Base-by-base conservation (phyloP, 2,113 vertebrate species). In the Podarcis raffonei region DNA sequence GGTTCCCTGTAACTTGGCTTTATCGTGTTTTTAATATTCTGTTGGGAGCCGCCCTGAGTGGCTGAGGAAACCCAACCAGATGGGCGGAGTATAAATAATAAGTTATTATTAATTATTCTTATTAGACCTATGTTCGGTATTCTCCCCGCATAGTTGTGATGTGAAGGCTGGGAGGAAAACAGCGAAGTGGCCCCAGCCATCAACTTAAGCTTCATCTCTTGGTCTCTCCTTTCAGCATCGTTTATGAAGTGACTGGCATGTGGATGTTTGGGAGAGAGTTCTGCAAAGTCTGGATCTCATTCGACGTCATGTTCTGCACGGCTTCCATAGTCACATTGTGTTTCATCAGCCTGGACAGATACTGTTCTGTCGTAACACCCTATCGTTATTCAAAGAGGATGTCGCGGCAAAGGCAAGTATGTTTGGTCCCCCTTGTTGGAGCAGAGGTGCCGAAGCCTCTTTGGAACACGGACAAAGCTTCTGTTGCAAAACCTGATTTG, bases 281-380 rank as follows among this genome's bases (percentile, higher is more conserved):
- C 95, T 97, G 96, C 93, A 97, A 97, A 59, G 95, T 97, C 83
- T 97, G 96, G 96, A 97, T 97, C 92, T 97, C 96, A 76, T 97
- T 97, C 3, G 96, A 97, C 0, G 96, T 97, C 86, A 96, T 97
- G 96, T 97, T 97, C 93, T 97, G 96, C 93, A 97, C 96, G 0
- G 96, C 96, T 0, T 97, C 96, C 92, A 97, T 97, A 0, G 96
- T 97, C 90, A 97, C 96, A 0, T 89, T 97, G 90, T 97, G 96
- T 89, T 97, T 97, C 88, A 97, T 97, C 57, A 97, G 96, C 90
- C 86, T 97, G 92, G 96, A 97, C 91, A 95, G 96, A 48, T 97
- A 97, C 91, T 97, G 96, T 85, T 97, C 96, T 0, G 96, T 97
- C 66, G 95, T 97, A 74, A 96, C 96, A 0, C 96, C 96, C 0